Evolutionary conservation across 2,797 vertebrate species (phyloP), one percentile per base, ranked within the genome.

Genomic region (Sebastes taczanowskii): DNA sequence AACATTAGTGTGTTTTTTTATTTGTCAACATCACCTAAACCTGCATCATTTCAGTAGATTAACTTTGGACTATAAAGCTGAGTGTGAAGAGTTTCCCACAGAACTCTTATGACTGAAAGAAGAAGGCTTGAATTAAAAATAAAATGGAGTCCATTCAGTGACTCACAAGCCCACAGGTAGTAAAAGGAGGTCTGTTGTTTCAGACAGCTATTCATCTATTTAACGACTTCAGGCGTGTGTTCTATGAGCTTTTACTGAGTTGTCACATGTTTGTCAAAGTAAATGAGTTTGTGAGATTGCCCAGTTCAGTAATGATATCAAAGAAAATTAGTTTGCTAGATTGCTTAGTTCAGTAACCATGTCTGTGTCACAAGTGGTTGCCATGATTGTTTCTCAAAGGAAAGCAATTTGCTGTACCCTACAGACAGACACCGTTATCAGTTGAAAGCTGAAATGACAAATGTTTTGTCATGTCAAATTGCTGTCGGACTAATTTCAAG

Each of bases 351-450:
- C 59, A 49, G 64, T 67, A 25, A 65, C 34, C 23, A 4, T 62
- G 75, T 71, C 62, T 23, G n/a, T 49, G 64, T 89, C 82, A 78
- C 72, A 69, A 77, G 62, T 29, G 46, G 52, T 84, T 25, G 16
- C 42, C 5, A 2, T 27, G 25, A 78, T 82, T 83, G 72, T 78
- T 88, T 72, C 68, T 88, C 67, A 56, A 73, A 82, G 23, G 56
- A 70, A 90, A 84, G 78, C 61, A 82, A 80, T 88, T 85, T 87
- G 62, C 73, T 65, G 46, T 14, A 32, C 10, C 49, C 55, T 20
- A 27, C 80, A 64, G 59, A 7, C 27, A 20, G 64, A 35, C 55
- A 1, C 25, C 3, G 74, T 63, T 78, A 64, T 84, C 61, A 55
- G 77, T n/a, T 13, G 8, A 20, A 35, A 62, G 65, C 56, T 68